phyloP scores from a whole-genome alignment of 2,113 vertebrate genomes.

The Chloebia gouldiae region DNA sequence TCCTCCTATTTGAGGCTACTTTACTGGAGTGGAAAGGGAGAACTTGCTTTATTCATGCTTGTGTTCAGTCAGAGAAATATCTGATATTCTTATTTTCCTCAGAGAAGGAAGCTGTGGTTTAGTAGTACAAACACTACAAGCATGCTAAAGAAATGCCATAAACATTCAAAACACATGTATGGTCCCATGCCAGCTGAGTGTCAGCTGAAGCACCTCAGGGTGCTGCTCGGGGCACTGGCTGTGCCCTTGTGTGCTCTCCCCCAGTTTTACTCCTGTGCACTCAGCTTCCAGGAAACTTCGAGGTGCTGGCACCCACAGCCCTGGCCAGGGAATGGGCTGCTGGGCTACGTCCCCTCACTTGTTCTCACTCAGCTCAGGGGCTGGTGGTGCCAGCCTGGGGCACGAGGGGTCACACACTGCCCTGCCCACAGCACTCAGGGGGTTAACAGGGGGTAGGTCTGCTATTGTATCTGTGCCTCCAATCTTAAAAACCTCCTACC shows the following conservation, averaged over 20 bases:
- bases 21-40: not conserved
- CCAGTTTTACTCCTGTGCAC: rapidly evolving
- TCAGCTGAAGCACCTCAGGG: not conserved
- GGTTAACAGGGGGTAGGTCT: not conserved
- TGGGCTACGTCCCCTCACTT: not conserved
- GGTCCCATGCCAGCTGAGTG: not conserved
- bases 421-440: not conserved
- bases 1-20: not conserved
- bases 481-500: not conserved
- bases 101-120: slow-evolving; percentile 42
- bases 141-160: slow-evolving; percentile 6
- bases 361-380: not conserved
- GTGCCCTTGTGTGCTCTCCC: not conserved
- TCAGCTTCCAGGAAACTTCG: not conserved
- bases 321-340: not conserved
- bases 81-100: not conserved
- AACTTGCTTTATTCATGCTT: not conserved
- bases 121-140: not conserved
- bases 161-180: not conserved
- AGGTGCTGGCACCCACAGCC: rapidly evolving
- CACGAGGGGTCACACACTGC: not conserved
- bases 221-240: not conserved
- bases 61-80: not conserved
- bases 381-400: not conserved
- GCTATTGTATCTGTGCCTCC: not conserved